Evolutionary conservation across 2,113 vertebrate species (phyloP).

Genomic region (Triplophysa dalaica): DNA sequence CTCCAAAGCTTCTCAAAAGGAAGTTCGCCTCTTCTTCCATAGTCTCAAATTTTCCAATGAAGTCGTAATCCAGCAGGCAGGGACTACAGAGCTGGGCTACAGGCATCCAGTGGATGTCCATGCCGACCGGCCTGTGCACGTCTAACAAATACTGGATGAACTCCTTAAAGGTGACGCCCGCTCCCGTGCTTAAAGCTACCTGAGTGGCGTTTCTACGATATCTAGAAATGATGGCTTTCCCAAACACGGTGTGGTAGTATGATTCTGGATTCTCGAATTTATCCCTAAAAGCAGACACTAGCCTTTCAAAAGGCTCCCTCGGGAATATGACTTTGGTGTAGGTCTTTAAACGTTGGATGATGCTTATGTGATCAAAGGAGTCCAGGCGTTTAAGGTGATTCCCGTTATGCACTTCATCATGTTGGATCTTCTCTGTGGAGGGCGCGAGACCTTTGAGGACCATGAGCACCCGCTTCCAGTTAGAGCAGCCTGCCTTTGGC

Average conservation of each 20-base stretch:
- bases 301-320: slow-evolving; percentile 90
- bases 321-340: slow-evolving; percentile 94
- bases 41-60: slow-evolving; percentile 96
- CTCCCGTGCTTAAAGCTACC: slow-evolving; percentile 79
- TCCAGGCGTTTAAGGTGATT: slow-evolving; percentile 49
- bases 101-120: slow-evolving; percentile 96
- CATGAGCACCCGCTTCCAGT: slow-evolving; percentile 97
- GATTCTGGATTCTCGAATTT: slow-evolving; percentile 92
- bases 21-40: slow-evolving; percentile 88
- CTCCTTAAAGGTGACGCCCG: slow-evolving; percentile 89
- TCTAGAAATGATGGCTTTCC: slow-evolving; percentile 86
- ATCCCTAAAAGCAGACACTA: slow-evolving; percentile 93
- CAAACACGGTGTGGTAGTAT: slow-evolving; percentile 88
- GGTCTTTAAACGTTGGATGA: slow-evolving; percentile 85
- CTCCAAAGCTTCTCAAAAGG: slow-evolving; percentile 83
- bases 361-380: slow-evolving; percentile 64
- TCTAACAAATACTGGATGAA: slow-evolving; percentile 93
- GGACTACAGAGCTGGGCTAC: slow-evolving; percentile 92
- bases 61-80: slow-evolving; percentile 88
- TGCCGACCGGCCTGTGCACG: slow-evolving; percentile 85
- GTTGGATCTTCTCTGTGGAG: slow-evolving; percentile 79
- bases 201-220: slow-evolving; percentile 78
- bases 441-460: slow-evolving; percentile 85
- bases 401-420: slow-evolving; percentile 86
- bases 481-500: slow-evolving; percentile 95